phyloP scores from a whole-genome alignment of 1,140 invertebrate species.

The Apis florea region DNA sequence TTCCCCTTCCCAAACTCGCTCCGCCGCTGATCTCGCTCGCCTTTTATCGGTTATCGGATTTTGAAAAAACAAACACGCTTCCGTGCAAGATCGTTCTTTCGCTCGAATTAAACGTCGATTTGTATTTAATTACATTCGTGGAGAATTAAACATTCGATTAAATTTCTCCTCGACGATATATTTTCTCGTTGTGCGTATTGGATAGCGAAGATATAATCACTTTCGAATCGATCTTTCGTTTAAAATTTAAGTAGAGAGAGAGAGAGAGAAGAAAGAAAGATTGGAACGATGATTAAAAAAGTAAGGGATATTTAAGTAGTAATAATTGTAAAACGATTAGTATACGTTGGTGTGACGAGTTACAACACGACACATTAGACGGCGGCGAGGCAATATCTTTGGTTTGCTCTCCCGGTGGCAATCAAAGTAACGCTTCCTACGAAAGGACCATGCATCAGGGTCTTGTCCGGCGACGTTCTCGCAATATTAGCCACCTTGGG shows the following conservation, averaged over 20 bases:
- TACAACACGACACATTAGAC: too few relatives aligned
- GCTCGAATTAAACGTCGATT: conserved; percentile 14
- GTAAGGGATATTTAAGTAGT: too few relatives aligned
- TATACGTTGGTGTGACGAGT: conserved; percentile 21
- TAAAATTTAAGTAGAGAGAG: too few relatives aligned
- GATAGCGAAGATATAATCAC: too few relatives aligned
- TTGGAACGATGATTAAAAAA: too few relatives aligned
- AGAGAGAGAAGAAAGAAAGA: too few relatives aligned
- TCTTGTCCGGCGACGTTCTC: conserved; percentile 49
- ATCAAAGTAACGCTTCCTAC: conserved; percentile 50
- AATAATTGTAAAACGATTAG: not conserved
- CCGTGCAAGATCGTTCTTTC: not conserved
- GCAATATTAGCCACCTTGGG: conserved; percentile 64
- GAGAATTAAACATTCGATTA: too few relatives aligned
- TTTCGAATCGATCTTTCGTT: too few relatives aligned
- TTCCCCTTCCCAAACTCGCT: not conserved
- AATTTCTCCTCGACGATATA: too few relatives aligned
- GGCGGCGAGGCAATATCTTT: conserved; percentile 40
- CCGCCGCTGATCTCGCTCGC: not conserved
- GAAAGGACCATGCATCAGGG: conserved; percentile 48
- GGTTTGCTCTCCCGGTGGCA: conserved; percentile 14
- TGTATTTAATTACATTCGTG: too few relatives aligned
- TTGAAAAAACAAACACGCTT: not conserved
- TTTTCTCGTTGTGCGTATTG: too few relatives aligned
- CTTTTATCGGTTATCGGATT: conserved; percentile 25